phyloP scores from a whole-genome alignment of 2,888 invertebrate species.

The Flexamia atlantica region DNA sequence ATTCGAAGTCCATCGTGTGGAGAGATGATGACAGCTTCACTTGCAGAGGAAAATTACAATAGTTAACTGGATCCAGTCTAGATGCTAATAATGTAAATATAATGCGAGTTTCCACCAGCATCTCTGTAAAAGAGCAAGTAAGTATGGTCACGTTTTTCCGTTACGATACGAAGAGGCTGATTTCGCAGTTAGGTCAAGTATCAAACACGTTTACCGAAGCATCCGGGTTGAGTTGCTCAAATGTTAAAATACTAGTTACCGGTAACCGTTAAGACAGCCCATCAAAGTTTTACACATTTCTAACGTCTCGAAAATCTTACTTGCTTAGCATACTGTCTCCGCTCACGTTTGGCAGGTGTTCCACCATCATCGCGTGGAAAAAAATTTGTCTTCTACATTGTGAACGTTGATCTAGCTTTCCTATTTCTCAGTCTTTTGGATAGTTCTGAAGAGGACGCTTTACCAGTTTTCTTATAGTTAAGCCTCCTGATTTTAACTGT shows the following conservation, averaged over 20 bases:
- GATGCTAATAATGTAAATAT: conserved; percentile 2
- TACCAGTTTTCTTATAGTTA: not conserved
- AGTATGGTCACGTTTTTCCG: not conserved
- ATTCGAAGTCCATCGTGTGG: too few species aligned
- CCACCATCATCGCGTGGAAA: not conserved
- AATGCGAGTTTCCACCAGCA: not conserved
- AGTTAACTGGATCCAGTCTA: too few species aligned
- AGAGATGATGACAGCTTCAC: too few species aligned
- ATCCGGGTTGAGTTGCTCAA: not conserved
- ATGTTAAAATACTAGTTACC: not conserved
- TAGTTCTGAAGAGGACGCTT: not conserved
- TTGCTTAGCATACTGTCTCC: not conserved
- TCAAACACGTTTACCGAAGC: conserved; percentile 9
- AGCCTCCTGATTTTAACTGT: not conserved
- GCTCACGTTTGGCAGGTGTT: not conserved
- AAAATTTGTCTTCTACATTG: not conserved
- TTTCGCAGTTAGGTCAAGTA: not conserved
- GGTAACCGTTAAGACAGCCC: not conserved
- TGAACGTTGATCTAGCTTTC: conserved; percentile 6
- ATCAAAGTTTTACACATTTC: conserved; percentile 1
- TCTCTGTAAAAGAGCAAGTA: not conserved
- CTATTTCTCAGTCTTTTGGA: not conserved
- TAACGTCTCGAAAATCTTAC: not conserved
- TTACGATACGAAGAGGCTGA: not conserved
- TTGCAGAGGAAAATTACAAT: too few species aligned